Base-by-base conservation (phyloP, 2,888 invertebrate genomes). In the Thereva unica region DNA sequence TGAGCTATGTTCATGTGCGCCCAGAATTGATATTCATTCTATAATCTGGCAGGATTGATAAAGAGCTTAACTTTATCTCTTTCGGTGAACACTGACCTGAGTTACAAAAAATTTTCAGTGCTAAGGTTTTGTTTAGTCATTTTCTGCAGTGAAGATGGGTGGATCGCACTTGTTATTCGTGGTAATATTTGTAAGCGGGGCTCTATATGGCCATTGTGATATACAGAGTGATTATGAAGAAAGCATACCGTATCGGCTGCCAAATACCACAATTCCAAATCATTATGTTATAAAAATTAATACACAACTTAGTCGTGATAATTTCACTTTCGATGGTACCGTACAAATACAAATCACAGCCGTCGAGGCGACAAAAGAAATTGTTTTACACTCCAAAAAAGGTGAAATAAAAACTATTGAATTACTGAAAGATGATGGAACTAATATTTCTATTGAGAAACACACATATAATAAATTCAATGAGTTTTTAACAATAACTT, bases 241-340 rank as follows among this genome's bases (percentile, higher is more conserved):
- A 9, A 71, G 67, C 35, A 45, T 45, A 0, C 74, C 72, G 53
- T 86, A 86, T 75, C 82, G 85, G 0, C 78, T 89, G 5, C 87
- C 88, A 0, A 78, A 77, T 1, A 80, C 79, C 40, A 80, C 86
- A 0, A 74, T 73, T 10, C 88, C 88, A 0, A 78, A 76, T 0
- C 81, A 81, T 70, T 89, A 87, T 73, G 80, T 80, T 12, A 80
- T 87, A 8, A 75, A 75, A 9, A 76, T 88, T 0, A 80, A 75
- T 54, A 80, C 87, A 0, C 74, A 84, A 56, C 82, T 87, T 0
- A 75, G 76, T 23, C 76, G 80, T 3, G 75, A 75, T 0, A 78
- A 78, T 38, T 78, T 67, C 8, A 9, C 56, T 0, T 74, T 72
- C 54, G 72, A 2, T 5, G 87, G 87, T 9, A 80, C 80, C 74